A percentile compares a stretch with the other conserved stretches of the same genome.
Conservation (phyloP, 2,113 vertebrate species). For the Herpetotheres cachinnans region DNA sequence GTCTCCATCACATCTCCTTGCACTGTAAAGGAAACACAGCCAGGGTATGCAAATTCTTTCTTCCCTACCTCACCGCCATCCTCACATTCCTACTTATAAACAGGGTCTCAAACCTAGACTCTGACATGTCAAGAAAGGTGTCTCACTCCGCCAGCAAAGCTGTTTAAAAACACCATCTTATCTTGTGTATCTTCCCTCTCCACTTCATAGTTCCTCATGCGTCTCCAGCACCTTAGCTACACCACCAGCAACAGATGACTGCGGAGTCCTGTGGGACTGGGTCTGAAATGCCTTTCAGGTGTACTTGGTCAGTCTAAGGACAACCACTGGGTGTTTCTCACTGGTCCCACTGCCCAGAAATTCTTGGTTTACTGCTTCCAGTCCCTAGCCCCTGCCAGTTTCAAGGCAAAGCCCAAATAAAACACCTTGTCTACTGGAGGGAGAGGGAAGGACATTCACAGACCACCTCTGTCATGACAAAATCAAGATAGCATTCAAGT, state of each 20-base stretch:
- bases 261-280: not conserved
- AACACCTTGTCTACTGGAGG: slow-evolving; percentile 44
- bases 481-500: not conserved
- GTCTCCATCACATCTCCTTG: slow-evolving; percentile 68
- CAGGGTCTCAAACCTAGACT: not conserved
- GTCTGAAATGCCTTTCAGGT: slow-evolving; percentile 67
- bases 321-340: slow-evolving; percentile 68
- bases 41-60: not conserved
- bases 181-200: not conserved
- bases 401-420: slow-evolving; percentile 50
- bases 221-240: not conserved
- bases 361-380: slow-evolving; percentile 73
- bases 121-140: not conserved
- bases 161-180: not conserved
- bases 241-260: not conserved
- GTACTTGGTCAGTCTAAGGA: slow-evolving; percentile 74
- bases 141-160: not conserved
- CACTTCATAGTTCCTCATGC: not conserved
- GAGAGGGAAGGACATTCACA: not conserved
- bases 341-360: slow-evolving; percentile 65
- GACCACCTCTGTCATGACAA: not conserved
- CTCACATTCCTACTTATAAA: not conserved
- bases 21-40: slow-evolving; percentile 19
- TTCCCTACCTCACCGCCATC: not conserved
- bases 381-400: slow-evolving; percentile 18